Percentiles rank a stretch among this genome's conserved stretches.
phyloP scores from a whole-genome alignment of 1,140 invertebrate species.

The Tetraneura akinire region DNA sequence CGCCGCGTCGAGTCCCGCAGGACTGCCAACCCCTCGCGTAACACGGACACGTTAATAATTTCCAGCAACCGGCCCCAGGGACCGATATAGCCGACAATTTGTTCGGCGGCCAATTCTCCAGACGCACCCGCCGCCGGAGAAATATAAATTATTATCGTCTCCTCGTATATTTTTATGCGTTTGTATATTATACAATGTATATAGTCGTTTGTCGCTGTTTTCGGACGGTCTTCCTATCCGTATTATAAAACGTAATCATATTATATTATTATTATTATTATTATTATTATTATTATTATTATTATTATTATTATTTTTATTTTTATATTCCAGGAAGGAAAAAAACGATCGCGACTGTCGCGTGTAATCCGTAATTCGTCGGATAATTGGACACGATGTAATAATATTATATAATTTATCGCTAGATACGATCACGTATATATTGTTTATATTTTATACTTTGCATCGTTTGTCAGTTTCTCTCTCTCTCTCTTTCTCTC shows the following conservation, averaged over 20 bases:
- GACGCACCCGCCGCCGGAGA: not conserved
- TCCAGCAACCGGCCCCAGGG: slow-evolving; percentile 26
- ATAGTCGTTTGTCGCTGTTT: too few species aligned
- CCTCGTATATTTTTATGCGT: too few species aligned
- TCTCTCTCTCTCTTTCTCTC: too few species aligned
- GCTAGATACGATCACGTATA: too few species aligned
- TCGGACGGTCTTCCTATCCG: too few species aligned
- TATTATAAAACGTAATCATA: too few species aligned
- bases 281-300: slow-evolving; percentile 1
- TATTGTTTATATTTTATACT: too few species aligned
- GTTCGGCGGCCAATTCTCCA: slow-evolving; percentile 46
- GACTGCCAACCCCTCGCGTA: not conserved
- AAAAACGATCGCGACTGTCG: not conserved
- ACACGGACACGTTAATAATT: slow-evolving; percentile 24
- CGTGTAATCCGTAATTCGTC: not conserved
- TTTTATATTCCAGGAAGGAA: not conserved
- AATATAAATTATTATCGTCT: slow-evolving; percentile 40
- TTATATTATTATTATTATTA: not conserved
- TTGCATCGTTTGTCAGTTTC: too few species aligned
- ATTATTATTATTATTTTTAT: not conserved
- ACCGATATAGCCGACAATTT: slow-evolving; percentile 50
- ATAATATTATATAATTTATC: not conserved
- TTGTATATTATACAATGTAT: too few species aligned
- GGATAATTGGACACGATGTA: not conserved
- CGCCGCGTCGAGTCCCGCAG: not conserved